A percentile compares a stretch with the other conserved stretches of the same genome.
Evolutionary conservation across 2,888 invertebrate genomes (phyloP).

Genomic region (Stenotaenia linearis): DNA sequence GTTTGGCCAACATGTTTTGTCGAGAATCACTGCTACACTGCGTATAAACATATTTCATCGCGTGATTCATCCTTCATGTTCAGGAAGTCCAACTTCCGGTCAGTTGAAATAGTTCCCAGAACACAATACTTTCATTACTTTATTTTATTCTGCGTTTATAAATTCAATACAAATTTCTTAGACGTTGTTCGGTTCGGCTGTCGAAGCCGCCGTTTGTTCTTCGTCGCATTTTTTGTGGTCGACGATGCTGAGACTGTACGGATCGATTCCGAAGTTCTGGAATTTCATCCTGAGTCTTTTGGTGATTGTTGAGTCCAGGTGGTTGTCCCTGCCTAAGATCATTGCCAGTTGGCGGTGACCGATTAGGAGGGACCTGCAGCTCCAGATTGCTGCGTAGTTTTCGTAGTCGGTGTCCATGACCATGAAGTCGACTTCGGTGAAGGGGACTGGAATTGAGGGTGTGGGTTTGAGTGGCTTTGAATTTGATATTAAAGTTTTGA

Average conservation of each 20-base stretch:
- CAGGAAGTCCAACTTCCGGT: too few species aligned
- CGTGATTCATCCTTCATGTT: too few species aligned
- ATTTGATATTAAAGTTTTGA: too few species aligned
- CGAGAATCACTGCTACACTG: too few species aligned
- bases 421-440: slow-evolving; percentile 67
- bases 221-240: slow-evolving; percentile 59
- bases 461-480: too few species aligned
- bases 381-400: slow-evolving; percentile 68
- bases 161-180: too few species aligned
- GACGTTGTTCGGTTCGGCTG: neutral
- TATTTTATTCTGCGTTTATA: too few species aligned
- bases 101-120: too few species aligned
- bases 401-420: slow-evolving; percentile 68
- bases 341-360: slow-evolving; percentile 72
- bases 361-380: slow-evolving; percentile 69
- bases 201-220: neutral
- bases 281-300: slow-evolving; percentile 62
- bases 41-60: too few species aligned
- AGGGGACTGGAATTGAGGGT: slow-evolving; percentile 63
- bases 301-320: slow-evolving; percentile 62
- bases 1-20: neutral
- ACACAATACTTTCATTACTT: too few species aligned
- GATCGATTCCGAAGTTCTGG: slow-evolving; percentile 63
- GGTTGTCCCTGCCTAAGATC: slow-evolving; percentile 68
- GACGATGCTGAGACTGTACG: slow-evolving; percentile 67